Evolutionary conservation across 2,797 vertebrate genomes (phyloP).

Genomic region (Esox lucius): DNA sequence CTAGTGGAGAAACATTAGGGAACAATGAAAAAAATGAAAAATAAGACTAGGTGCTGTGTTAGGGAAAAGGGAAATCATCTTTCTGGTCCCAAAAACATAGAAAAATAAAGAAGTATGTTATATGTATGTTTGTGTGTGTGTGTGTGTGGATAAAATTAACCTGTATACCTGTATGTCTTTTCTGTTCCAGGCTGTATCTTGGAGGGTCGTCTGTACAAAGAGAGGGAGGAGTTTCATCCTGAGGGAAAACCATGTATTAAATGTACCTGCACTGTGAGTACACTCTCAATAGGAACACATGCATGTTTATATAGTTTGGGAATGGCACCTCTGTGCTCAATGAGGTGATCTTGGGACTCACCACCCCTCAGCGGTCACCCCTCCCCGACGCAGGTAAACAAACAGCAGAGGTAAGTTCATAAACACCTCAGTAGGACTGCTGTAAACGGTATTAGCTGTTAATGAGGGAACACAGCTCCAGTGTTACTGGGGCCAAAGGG

Average conservation of each 20-base stretch:
- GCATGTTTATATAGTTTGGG: not conserved
- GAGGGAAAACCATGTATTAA: slow-evolving; percentile 89
- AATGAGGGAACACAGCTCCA: slow-evolving; percentile 14
- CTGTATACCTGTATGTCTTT: not conserved
- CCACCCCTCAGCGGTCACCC: not conserved
- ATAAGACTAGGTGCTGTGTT: no score
- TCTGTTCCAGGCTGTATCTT: slow-evolving; percentile 83
- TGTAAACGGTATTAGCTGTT: slow-evolving; percentile 1
- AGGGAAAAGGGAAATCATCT: no score
- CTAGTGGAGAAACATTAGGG: no score
- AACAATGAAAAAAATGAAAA: no score
- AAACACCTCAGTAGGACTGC: slow-evolving; percentile 42
- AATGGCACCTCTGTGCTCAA: not conserved
- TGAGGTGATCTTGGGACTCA: not conserved
- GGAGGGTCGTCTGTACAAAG: slow-evolving; percentile 88
- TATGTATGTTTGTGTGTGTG: slow-evolving; percentile 29
- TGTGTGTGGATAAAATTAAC: slow-evolving; percentile 24
- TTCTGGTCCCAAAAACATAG: no score
- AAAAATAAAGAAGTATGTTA: not conserved
- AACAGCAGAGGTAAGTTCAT: slow-evolving; percentile 42
- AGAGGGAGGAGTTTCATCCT: slow-evolving; percentile 91
- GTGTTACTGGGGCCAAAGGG: not conserved
- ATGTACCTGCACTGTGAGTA: slow-evolving; percentile 93
- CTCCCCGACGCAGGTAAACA: slow-evolving; percentile 38
- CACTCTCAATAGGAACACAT: not conserved